These are phyloP conservation scores for Priocnemis perturbator DNA, from an alignment of 2,888 invertebrate species.

Conservation along the genomic window DNA sequence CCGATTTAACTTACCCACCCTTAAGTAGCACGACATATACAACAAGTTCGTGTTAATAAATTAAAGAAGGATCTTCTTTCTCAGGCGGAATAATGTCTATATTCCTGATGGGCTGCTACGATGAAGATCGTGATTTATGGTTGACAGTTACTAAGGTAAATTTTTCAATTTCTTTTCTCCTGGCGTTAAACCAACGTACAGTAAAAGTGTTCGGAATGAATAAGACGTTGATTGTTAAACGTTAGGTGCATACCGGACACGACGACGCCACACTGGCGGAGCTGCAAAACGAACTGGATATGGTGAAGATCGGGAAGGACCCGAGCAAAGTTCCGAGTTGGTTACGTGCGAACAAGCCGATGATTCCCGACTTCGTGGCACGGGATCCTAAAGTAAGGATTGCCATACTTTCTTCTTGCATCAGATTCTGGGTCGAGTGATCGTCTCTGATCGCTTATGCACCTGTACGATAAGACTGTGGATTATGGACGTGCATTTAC, in stretches of 20 bases:
- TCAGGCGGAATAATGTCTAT: constrained; percentile 92
- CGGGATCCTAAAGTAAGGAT: constrained; percentile 82
- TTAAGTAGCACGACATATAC: background rate
- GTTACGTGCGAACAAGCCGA: constrained; percentile 87
- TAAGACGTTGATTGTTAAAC: background rate
- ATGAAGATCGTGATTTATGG: constrained; percentile 83
- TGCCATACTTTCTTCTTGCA: background rate
- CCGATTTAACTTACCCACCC: background rate
- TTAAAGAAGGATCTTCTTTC: constrained; percentile 34
- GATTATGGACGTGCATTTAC: too few species aligned
- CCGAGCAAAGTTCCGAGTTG: constrained; percentile 84
- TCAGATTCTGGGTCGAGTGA: background rate
- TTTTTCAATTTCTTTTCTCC: constrained; percentile 12
- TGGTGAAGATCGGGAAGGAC: constrained; percentile 90
- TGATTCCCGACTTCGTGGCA: constrained; percentile 94
- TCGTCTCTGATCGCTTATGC: constrained; percentile 1
- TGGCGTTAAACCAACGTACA: too few species aligned
- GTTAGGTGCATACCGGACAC: constrained; percentile 85
- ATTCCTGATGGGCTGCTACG: constrained; percentile 94
- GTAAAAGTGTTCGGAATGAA: constrained; percentile 5
- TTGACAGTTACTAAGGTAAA: constrained; percentile 91
- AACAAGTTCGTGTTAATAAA: too few species aligned
- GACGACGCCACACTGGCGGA: constrained; percentile 90
- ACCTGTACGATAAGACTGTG: too few species aligned
- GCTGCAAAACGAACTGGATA: constrained; percentile 83